phyloP scores from a whole-genome alignment of 2,888 invertebrate species.

The Taphrorychus bicolor region DNA sequence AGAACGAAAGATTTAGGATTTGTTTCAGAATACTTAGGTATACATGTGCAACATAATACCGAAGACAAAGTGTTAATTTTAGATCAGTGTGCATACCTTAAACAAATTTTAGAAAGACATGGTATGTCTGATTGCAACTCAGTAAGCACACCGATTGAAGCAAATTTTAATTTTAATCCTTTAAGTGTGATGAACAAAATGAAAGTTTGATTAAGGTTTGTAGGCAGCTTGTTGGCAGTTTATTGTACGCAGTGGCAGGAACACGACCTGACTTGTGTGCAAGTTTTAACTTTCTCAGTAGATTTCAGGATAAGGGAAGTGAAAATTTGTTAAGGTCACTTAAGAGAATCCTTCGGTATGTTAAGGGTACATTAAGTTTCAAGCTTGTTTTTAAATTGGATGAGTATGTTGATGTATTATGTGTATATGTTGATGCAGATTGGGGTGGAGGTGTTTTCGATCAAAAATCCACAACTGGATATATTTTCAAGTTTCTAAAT shows the following conservation, averaged over 20 bases:
- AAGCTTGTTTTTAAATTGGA: neutral
- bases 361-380: neutral
- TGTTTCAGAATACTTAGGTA: too few relatives aligned
- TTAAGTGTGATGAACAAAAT: neutral
- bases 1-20: too few relatives aligned
- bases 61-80: too few relatives aligned
- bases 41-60: too few relatives aligned
- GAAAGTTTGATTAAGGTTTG: neutral
- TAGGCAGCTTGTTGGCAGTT: too few relatives aligned
- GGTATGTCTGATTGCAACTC: too few relatives aligned
- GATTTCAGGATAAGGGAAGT: neutral
- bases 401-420: neutral
- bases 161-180: too few relatives aligned
- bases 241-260: too few relatives aligned
- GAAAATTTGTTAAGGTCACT: neutral
- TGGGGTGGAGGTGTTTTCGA: constrained; percentile 18
- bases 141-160: too few relatives aligned
- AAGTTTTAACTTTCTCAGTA: neutral
- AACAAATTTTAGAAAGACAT: too few relatives aligned
- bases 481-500: neutral
- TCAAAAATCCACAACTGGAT: neutral
- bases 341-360: neutral
- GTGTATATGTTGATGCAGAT: neutral
- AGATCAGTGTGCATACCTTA: too few relatives aligned
- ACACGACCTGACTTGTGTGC: neutral